Percentiles rank a stretch among this genome's conserved stretches.
phyloP scores from a whole-genome alignment of 2,888 invertebrate genomes.

The Polymixis lichenea region DNA sequence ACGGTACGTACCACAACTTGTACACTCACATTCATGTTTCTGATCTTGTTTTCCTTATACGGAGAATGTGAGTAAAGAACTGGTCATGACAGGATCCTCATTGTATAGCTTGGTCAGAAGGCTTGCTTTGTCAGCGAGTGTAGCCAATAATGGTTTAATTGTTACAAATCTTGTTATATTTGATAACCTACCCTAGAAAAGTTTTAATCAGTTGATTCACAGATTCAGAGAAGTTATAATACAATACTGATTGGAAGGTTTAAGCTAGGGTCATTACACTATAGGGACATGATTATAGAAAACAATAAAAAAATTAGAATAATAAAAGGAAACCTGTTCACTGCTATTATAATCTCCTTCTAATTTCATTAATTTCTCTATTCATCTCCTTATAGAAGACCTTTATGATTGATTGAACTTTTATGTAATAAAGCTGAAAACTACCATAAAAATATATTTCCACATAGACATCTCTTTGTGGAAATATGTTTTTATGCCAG shows the following conservation, averaged over 20 bases:
- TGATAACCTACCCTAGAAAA: slow-evolving; percentile 26
- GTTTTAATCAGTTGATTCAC: slow-evolving; percentile 8
- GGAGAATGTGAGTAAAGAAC: slow-evolving; percentile 1
- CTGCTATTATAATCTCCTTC: background rate
- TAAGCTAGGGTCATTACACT: background rate
- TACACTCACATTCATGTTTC: slow-evolving; percentile 38
- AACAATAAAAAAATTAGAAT: background rate
- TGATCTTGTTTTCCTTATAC: slow-evolving; percentile 35
- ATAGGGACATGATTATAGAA: background rate
- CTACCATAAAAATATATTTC: too few relatives aligned
- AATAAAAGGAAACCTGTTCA: background rate
- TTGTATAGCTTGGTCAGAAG: background rate
- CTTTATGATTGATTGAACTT: too few relatives aligned
- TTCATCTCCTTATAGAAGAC: too few relatives aligned
- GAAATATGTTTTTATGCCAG: too few relatives aligned
- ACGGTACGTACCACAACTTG: slow-evolving; percentile 73
- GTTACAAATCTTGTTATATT: slow-evolving; percentile 2
- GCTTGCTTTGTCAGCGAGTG: background rate
- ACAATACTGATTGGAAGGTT: background rate
- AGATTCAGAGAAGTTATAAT: background rate
- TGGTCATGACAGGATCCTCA: background rate
- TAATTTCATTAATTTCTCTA: too few relatives aligned
- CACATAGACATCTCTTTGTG: too few relatives aligned
- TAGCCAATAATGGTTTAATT: background rate
- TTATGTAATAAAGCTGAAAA: too few relatives aligned